Evolutionary conservation across 2,888 invertebrate genomes (phyloP), one percentile per base, ranked within the genome.

Genomic region (Syrista parreyssii): DNA sequence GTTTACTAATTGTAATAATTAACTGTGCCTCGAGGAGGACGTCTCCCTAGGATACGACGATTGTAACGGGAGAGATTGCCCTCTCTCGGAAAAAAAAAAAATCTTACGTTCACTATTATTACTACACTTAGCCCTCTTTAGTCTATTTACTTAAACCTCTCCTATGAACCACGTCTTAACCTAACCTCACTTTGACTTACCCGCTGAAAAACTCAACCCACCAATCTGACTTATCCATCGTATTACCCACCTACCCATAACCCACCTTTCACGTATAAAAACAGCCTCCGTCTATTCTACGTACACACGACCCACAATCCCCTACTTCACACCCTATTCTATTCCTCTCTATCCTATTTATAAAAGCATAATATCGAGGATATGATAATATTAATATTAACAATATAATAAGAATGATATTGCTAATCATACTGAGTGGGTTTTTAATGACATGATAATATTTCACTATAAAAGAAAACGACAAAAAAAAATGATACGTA

Each of bases 351-450:
- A 75, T 80, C 87, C 89, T 91, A 91, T 91, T 91, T 91, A 91
- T 91, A 89, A 90, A 90, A 89, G 89, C 91, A 91, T 91, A 90
- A 89, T 91, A 91, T 89, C 86, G 88, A 91, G 89, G 88, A 89
- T 90, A 90, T 87, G 89, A 89, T 91, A 90, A 88, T 89, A 91
- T 89, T 90, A 91, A 89, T 91, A 90, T 90, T 90, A 91, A 91
- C 90, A 91, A 89, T 90, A 91, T 85, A 89, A 90, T 90, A 90
- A 89, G 84, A 89, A 89, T 86, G 88, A 89, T 90, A 91, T 89
- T 88, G 91, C 91, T 91, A 91, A 91, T 91, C 90, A 90, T 90
- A 90, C 88, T 89, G 90, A 90, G 91, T 91, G 91, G 91, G 89
- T 90, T 91, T 91, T 91, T 89, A 40, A 89, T 90, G 89, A 90